Base-by-base conservation (phyloP, 2,797 vertebrate species). In the Chiropotes sagulatus region DNA sequence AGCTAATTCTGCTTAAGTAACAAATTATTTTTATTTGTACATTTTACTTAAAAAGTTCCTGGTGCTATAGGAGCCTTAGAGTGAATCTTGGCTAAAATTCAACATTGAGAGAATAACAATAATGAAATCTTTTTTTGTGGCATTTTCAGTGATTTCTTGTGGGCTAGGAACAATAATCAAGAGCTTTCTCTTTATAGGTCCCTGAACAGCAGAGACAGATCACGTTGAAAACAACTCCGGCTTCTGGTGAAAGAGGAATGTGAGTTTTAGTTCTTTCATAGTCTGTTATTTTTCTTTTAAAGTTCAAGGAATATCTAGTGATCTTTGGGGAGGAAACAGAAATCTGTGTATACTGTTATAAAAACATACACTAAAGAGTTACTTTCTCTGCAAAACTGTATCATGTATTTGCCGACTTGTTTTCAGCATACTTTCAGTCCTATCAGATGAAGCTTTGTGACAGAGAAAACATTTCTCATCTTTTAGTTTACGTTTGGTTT, bases 171-270 rank as follows among this genome's bases (percentile, higher is more conserved):
- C 19, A 72, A 1, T 92, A 57, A 52, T 91, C 41, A 41, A 3
- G 36, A 17, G 1, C 94, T 93, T 96, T 96, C 20, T 76, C 82
- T 95, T 90, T 78, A 24, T 90, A 99, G 99, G 99, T 99, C 52
- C 99, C 99, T 97, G 99, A 99, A 97, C 99, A 99, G 90, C 99
- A 99, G 98, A 99, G 99, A 90, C 99, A 99, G 98, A 99, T 99
- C 96, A 99, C 99, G 0, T 98, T 99, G 76, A 99, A 99, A 98
- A 99, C 99, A 9, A 99, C 99, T 83, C 99, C 99, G 83, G 99
- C 99, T 96, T 98, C 99, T 93, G 99, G 99, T 97, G 99, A 99
- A 97, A 99, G 99, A 99, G 99, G 99, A 99, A 99, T 99, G 99
- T 99, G 98, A 97, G 99, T 98, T 95, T 92, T 70, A 75, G 1